Evolutionary conservation across 2,797 vertebrate species (phyloP), one percentile per base, ranked within the genome.

Genomic region (Decapterus maruadsi): DNA sequence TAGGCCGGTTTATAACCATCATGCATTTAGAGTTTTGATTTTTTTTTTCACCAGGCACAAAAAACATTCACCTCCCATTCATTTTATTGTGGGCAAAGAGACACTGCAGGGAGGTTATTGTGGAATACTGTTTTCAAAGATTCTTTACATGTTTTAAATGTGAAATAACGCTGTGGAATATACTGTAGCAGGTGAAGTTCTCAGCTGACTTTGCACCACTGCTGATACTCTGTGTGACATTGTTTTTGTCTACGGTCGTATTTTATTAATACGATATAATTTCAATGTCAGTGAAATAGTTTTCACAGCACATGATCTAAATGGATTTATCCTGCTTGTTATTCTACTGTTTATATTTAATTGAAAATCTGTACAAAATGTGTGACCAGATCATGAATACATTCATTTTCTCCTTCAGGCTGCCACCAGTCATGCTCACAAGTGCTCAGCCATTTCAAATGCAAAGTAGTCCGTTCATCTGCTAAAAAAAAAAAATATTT

Each of bases 361-460:
- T 22, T 59, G 13, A 54, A 46, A 29, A 62, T 71, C 42, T 67
- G 20, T 8, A 17, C 8, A 54, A 73, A 66, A 42, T 10, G 8
- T 50, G n/a, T 38, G 60, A 56, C 9, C 57, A 40, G 12, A 14
- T 48, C 22, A 36, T 78, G 55, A 81, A 53, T 57, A 64, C 56
- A 36, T 66, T 59, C 42, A 57, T 68, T 12, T 42, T 62, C 45
- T 68, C 26, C 59, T 51, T 51, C 46, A 68, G 34, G 50, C 62
- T 29, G 51, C 63, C 16, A 60, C 45, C 45, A 72, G 36, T 58
- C 67, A 45, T 43, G 42, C 62, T 73, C 77, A 77, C 77, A 69
- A 54, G 29, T 55, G 72, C 50, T 57, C 29, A 48, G 29, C 20
- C 36, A 57, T 70, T 58, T 68, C 34, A 40, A 59, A 16, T 67